Conservation (phyloP, 2,888 invertebrate species). For the Kryphioiulus occultus region DNA sequence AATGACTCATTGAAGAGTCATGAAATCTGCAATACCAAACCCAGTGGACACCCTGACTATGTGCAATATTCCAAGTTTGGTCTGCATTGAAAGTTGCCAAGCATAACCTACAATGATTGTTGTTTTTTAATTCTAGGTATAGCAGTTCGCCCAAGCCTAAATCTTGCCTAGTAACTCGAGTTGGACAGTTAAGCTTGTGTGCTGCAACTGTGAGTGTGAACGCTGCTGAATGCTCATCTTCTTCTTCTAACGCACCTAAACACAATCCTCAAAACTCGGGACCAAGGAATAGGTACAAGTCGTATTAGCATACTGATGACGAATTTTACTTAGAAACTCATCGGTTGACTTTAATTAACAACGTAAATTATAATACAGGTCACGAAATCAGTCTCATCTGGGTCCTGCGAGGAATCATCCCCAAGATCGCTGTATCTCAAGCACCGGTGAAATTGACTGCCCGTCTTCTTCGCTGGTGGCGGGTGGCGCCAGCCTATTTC, state of each 20-base stretch:
- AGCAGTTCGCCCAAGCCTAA: slow-evolving; percentile 66
- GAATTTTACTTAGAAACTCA: neutral
- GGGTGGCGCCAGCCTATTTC: slow-evolving; percentile 37
- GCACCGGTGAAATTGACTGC: slow-evolving; percentile 49
- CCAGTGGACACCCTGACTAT: no score
- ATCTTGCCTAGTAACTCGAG: slow-evolving; percentile 69
- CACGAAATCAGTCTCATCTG: slow-evolving; percentile 49
- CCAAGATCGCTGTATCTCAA: slow-evolving; percentile 51
- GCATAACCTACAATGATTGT: neutral
- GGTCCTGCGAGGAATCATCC: slow-evolving; percentile 51
- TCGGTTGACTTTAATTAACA: neutral
- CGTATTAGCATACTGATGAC: neutral
- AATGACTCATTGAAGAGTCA: no score
- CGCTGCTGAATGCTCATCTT: slow-evolving; percentile 28
- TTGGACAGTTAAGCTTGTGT: slow-evolving; percentile 65
- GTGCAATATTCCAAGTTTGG: no score
- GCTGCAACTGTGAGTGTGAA: slow-evolving; percentile 55
- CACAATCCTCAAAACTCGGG: slow-evolving; percentile 61
- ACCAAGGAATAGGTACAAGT: slow-evolving; percentile 64
- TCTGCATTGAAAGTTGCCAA: no score
- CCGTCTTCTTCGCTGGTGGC: neutral
- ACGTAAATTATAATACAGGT: neutral
- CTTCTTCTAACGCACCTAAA: slow-evolving; percentile 65
- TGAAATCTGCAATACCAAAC: no score
- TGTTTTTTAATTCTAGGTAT: slow-evolving; percentile 47